Base-by-base conservation (phyloP, 2,888 invertebrate species). In the Glyphotaelius pellucidus region DNA sequence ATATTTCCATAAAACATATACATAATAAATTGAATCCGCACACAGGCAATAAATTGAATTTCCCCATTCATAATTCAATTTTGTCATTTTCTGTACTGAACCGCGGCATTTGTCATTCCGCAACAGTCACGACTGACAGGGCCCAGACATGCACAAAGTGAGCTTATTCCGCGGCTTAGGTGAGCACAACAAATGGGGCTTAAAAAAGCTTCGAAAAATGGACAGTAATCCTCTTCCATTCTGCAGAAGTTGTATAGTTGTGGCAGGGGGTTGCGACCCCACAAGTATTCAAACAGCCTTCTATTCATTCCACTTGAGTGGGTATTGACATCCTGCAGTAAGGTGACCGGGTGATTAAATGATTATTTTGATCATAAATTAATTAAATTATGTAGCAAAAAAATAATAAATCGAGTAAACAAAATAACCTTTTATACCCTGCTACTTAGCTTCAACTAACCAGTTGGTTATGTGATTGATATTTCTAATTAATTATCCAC, bases 91-190 rank as follows among this genome's bases (percentile, higher is more conserved):
- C 32, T 35, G 15, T 35, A 32, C 88, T 9, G 35, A 31, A 38
- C 79, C 79, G 3, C 42, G 35, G 79, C 25, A 89, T 89, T 89
- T 90, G 90, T 90, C 42, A 90, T 90, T 90, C 47, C 47, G 90
- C 38, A 90, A 31, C 81, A 67, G 67, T 67, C 67, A 67, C 25
- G 67, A 81, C 31, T 81, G 80, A 79, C 90, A 47, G 47, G 25
- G 52, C 87, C 67, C 90, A 91, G 92, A 91, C 84, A 52, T 52
- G 79, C 88, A 89, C 88, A 81, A 84, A 91, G 90, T 92, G 91
- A 90, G 89, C 88, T 92, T 91, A 92, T 93, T 93, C 91, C 93
- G 47, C 90, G 93, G 93, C 92, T 93, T 93, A 93, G 92, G 91
- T 91, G 92, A 92, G 91, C 92, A 93, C 93, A 91, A 90, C 88